Evolutionary conservation across 2,888 invertebrate genomes (phyloP).

Genomic region (Nineta flava): DNA sequence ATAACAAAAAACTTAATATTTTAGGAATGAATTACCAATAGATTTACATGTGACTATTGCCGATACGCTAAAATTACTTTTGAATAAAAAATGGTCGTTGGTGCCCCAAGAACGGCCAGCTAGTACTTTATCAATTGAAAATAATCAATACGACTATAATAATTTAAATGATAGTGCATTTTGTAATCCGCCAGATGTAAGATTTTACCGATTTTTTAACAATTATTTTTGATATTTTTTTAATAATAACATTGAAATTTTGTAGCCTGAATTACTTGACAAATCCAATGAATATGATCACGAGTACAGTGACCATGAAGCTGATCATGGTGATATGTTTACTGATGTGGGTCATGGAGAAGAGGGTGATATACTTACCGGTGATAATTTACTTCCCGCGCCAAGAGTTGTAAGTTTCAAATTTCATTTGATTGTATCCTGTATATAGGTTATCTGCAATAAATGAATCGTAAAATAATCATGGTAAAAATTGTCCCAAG

Average conservation of each 20-base stretch:
- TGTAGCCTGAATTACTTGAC: not conserved
- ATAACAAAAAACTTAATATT: no score
- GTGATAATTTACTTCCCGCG: constrained; percentile 44
- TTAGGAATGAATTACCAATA: not conserved
- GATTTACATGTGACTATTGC: not conserved
- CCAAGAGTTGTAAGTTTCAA: constrained; percentile 38
- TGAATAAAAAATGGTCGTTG: not conserved
- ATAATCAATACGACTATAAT: constrained; percentile 35
- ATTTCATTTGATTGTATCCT: not conserved
- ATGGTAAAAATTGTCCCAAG: not conserved
- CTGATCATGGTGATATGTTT: constrained; percentile 21
- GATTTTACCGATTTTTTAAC: constrained; percentile 9
- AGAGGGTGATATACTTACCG: constrained; percentile 24
- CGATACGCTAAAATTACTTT: not conserved
- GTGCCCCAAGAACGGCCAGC: not conserved
- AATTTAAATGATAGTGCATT: constrained; percentile 37
- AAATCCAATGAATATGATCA: constrained; percentile 22
- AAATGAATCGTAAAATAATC: constrained; percentile 15
- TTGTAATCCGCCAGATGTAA: constrained; percentile 26
- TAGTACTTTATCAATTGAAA: constrained; percentile 12
- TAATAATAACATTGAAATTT: constrained; percentile 11
- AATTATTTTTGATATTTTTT: constrained; percentile 2
- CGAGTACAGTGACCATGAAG: constrained; percentile 22
- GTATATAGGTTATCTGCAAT: not conserved
- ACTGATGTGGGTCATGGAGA: constrained; percentile 22